Conservation (phyloP, 2,113 vertebrate species). For the Peromyscus leucopus region DNA sequence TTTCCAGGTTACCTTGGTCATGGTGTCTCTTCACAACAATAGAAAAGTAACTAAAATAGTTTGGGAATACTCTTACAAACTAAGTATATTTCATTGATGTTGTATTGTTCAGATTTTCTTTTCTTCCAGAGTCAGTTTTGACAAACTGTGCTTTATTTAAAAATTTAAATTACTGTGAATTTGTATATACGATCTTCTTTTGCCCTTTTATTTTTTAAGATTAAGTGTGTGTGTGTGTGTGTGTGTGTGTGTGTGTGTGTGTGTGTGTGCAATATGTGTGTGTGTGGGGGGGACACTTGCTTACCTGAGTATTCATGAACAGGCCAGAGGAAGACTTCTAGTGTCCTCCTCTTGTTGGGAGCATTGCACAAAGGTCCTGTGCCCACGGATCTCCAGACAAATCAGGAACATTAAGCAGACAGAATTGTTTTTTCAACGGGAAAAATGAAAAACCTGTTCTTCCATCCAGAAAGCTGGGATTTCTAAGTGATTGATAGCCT, state of each 20-base stretch:
- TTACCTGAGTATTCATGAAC: neutral
- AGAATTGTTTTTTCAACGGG: neutral
- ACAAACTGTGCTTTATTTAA: neutral
- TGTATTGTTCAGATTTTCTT: neutral
- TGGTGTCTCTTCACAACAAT: neutral
- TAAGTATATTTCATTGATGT: neutral
- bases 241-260: too few relatives aligned
- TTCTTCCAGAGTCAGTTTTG: slow-evolving; percentile 1
- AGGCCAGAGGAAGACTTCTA: neutral
- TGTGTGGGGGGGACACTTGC: neutral
- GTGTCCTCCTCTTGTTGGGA: neutral
- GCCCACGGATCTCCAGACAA: neutral
- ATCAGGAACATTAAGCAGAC: neutral
- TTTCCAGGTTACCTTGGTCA: neutral
- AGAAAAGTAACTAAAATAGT: neutral
- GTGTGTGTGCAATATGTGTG: neutral
- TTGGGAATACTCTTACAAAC: neutral
- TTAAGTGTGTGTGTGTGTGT: neutral
- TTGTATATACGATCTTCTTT: neutral
- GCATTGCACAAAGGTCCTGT: neutral
- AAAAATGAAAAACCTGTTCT: neutral
- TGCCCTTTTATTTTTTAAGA: neutral
- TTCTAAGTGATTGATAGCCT: neutral
- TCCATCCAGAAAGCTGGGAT: neutral
- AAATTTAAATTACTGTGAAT: neutral